Base-by-base conservation (phyloP, 1,140 invertebrate genomes). In the Leptopilina boulardi region DNA sequence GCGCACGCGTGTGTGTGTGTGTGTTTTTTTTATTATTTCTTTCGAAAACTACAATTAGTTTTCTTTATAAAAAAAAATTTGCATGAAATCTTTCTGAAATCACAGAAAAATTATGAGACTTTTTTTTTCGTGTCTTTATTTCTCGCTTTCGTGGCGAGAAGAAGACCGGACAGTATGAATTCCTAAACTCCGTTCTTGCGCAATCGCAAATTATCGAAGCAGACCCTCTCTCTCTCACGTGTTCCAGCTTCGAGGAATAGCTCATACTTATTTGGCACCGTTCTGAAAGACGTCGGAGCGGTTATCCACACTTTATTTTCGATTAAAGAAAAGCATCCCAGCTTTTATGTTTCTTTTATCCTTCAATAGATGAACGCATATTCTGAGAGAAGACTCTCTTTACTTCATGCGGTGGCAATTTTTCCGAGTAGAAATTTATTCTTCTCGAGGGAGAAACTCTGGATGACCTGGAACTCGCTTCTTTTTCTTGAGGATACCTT, bases 321-420 rank as follows among this genome's bases (percentile, higher is more conserved):
- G 47, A 26, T 66, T 47, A 73, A 41, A 77, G 54, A 47, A 44
- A 26, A 76, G 71, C 77, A 66, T 77, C 76, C 77, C 71, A 77
- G 75, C 78, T 54, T 44, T 74, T 77, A 19, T 74, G 19, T 21
- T 71, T 44, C 54, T 44, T 54, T 77, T 80, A 75, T 21, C 76
- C 78, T 44, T 21, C 77, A 18, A 83, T 74, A 1, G 81, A 38
- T n/a, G 42, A 71, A 15, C 75, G n/a, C 9, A 23, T 15, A 11
- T 74, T 80, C 34, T 19, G 72, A 23, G 59, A 34, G 23, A 66
- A n/a, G 11, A 66, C 59, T 66, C 76, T 78, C 18, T 81, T 66
- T 13, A 77, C 73, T 34, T 85, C 81, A 9, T 75, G 74, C 11
- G 80, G 70, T 9, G 80, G 70, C 10, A 78, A 76, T 13, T 77